Evolutionary conservation across 2,797 vertebrate genomes (phyloP), one percentile per base, ranked within the genome.

Genomic region (Mastacembelus armatus): DNA sequence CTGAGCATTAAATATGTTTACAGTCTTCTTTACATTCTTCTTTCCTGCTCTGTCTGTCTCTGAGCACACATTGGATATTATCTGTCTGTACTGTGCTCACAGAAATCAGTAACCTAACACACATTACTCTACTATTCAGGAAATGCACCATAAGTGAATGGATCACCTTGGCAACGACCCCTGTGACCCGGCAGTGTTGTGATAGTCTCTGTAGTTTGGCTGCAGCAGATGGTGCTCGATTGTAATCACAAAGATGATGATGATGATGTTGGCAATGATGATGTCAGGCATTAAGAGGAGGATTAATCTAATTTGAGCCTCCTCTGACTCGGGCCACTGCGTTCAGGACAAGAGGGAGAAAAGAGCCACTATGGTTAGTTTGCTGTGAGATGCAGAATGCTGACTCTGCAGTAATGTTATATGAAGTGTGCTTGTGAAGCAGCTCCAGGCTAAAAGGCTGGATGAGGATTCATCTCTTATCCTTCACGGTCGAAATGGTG

Each of bases 151-250:
- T 32, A 68, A 85, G 55, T 64, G 65, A 77, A 72, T 49, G 60
- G 39, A 80, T 87, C 72, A 6, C 76, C 15, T 3, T 71, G 74
- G 77, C 39, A 64, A 83, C 56, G 18, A 76, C 60, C 73, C 45
- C 49, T 2, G 5, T 58, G 76, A 81, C 83, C 77, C 71, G 1
- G 70, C 71, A 16, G 70, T 55, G 80, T 57, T 71, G 65, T 69
- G 66, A 48, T 67, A 43, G 71, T 68, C 69, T 74, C 35, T 68
- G 42, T 59, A 61, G 74, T 84, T 69, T 51, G 74, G 52, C 78
- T 65, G 22, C 71, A 66, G 79, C 92, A 92, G 91, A 91, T 93
- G 92, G 90, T 79, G 73, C 80, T 83, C 56, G 67, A 77, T 70
- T 75, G 75, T 85, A 75, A 89, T 84, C 61, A 21, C 54, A 4